phyloP scores from a whole-genome alignment of 2,888 invertebrate genomes.

The Acronicta alni region DNA sequence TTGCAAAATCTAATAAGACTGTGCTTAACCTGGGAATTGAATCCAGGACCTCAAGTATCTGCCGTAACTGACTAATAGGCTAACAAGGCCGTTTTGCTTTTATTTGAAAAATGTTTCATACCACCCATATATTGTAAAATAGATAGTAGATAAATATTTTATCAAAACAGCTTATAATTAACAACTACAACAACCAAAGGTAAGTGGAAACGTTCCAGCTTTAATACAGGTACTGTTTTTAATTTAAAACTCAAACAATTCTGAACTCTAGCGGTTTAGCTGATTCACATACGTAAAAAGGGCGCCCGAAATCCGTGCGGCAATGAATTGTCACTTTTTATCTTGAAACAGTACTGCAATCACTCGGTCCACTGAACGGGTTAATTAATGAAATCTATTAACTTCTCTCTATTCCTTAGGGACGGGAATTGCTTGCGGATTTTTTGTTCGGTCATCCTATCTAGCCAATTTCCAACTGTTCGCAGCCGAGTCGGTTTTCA shows the following conservation, averaged over 20 bases:
- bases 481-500: slow-evolving; percentile 53
- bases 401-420: slow-evolving; percentile 82
- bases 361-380: slow-evolving; percentile 87
- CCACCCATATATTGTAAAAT: too few relatives aligned
- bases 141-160: too few relatives aligned
- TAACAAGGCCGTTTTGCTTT: too few relatives aligned
- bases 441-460: slow-evolving; percentile 80
- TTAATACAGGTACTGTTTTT: slow-evolving; percentile 11
- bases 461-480: slow-evolving; percentile 72
- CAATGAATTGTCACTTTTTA: slow-evolving; percentile 83
- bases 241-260: slow-evolving; percentile 34
- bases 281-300: slow-evolving; percentile 69
- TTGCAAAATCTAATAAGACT: too few relatives aligned
- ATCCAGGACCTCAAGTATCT: too few relatives aligned
- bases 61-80: too few relatives aligned
- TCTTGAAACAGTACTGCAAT: slow-evolving; percentile 83
- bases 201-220: slow-evolving; percentile 10
- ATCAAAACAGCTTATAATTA: background rate
- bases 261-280: slow-evolving; percentile 64
- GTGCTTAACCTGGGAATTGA: too few relatives aligned
- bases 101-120: too few relatives aligned
- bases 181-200: background rate
- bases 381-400: slow-evolving; percentile 90
- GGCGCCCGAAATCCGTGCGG: slow-evolving; percentile 72
- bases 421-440: slow-evolving; percentile 72